Percentiles rank a stretch among this genome's conserved stretches.
phyloP scores from a whole-genome alignment of 2,888 invertebrate genomes.

The Tinea semifulvella region DNA sequence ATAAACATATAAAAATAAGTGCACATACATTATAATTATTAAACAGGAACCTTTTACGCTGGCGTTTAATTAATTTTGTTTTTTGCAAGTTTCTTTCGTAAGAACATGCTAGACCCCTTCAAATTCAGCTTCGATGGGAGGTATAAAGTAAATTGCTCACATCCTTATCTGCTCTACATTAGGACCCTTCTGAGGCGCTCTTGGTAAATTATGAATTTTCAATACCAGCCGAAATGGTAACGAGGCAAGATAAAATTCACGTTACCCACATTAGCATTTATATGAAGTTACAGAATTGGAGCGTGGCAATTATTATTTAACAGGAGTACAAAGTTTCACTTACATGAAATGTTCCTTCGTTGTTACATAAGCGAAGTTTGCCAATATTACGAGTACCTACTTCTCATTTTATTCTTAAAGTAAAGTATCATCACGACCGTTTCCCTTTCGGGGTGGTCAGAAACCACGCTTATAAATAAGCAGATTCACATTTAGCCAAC shows the following conservation, averaged over 20 bases:
- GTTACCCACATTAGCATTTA: conserved; percentile 28
- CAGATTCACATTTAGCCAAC: no score
- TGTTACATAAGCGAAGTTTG: neutral
- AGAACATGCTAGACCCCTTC: neutral
- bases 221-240: conserved; percentile 32
- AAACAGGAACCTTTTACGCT: no score
- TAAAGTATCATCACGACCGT: no score
- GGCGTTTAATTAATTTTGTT: no score
- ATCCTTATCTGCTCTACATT: conserved; percentile 32
- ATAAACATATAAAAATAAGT: no score
- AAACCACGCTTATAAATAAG: no score
- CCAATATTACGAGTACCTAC: no score
- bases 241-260: conserved; percentile 25
- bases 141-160: conserved; percentile 43
- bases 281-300: conserved; percentile 19
- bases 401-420: no score
- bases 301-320: conserved; percentile 10
- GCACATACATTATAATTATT: no score
- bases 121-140: conserved; percentile 21
- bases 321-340: conserved; percentile 10
- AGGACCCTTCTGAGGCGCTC: conserved; percentile 25
- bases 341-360: neutral
- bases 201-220: conserved; percentile 39
- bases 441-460: no score
- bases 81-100: no score